Base-by-base conservation (phyloP, 2,888 invertebrate species). In the Ophion ellenae region DNA sequence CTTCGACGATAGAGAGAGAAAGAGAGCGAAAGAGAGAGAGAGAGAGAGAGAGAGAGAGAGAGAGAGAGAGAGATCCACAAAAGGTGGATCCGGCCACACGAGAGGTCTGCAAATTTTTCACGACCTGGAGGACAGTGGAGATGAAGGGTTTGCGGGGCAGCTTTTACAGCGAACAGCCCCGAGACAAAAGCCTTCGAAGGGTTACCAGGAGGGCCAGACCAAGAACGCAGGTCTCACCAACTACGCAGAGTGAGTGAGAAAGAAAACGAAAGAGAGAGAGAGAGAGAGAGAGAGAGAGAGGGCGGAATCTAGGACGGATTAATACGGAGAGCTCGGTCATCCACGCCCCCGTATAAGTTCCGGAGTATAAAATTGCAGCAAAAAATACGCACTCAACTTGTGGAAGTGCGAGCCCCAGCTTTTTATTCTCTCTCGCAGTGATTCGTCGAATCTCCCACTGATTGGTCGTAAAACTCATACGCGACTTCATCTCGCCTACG, bases 21-120 rank as follows among this genome's bases (percentile, higher is more conserved):
- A 45, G 45, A 45, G 24, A 47, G 3, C 24, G 14, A 45, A 24
- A 45, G 1, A 69, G 45, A 6, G 70, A 53, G 32, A 64, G 17
- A 64, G 7, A 53, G 53, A 14, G 17, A 53, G 14, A 53, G 53
- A 53, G 53, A 5, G 63, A 45, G 45, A 63, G 45, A 63, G 74
- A 63, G 45, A 28, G 45, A 63, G 61, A 32, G 4, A 61, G 36
- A 45, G 11, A 59, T 17, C 14, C 28, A 47, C 20, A 6, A 69
- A 80, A 73, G 77, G 80, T 69, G 67, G 36, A 53, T n/a, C 61
- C 67, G 57, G 40, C 74, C 81, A 74, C 74, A 81, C 74, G 73
- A 81, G 85, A 70, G 84, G 74, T 81, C 75, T 83, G 83, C 78
- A 75, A 79, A 85, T 87, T 87, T 85, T 87, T 85, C 85, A 85